Percentiles rank a stretch among this genome's conserved stretches.
Evolutionary conservation across 2,888 invertebrate genomes (phyloP).

Genomic region (Aporophyla nigra): DNA sequence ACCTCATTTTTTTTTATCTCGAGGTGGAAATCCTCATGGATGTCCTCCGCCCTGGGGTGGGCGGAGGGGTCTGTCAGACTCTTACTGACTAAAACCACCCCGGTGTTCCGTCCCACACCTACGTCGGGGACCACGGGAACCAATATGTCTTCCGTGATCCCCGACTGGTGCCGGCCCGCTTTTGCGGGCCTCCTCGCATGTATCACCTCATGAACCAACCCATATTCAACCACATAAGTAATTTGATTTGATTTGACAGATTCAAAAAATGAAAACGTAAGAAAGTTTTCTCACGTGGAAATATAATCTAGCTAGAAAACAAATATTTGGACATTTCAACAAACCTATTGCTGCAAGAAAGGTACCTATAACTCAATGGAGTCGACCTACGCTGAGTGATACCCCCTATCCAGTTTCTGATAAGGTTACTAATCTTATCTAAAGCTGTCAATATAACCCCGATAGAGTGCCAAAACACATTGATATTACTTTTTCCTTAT

Average conservation of each 20-base stretch:
- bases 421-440: constrained; percentile 56
- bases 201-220: too few species aligned
- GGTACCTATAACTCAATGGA: constrained; percentile 29
- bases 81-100: too few species aligned
- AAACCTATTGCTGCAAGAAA: constrained; percentile 25
- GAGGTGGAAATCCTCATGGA: too few species aligned
- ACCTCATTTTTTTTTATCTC: too few species aligned
- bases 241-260: background rate
- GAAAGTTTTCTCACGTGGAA: background rate
- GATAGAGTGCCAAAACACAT: constrained; percentile 43
- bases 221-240: too few species aligned
- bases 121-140: too few species aligned
- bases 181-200: too few species aligned
- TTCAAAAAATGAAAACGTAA: background rate
- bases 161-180: too few species aligned
- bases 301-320: background rate
- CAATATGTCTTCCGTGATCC: too few species aligned
- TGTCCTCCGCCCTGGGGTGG: too few species aligned
- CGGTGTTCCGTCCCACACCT: too few species aligned
- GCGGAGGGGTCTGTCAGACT: too few species aligned
- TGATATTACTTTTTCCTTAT: constrained; percentile 47
- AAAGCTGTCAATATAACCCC: constrained; percentile 28
- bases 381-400: constrained; percentile 21
- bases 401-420: constrained; percentile 33
- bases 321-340: constrained; percentile 13